Evolutionary conservation across 1,140 invertebrate genomes (phyloP).

Genomic region (Sitobion miscanthi): DNA sequence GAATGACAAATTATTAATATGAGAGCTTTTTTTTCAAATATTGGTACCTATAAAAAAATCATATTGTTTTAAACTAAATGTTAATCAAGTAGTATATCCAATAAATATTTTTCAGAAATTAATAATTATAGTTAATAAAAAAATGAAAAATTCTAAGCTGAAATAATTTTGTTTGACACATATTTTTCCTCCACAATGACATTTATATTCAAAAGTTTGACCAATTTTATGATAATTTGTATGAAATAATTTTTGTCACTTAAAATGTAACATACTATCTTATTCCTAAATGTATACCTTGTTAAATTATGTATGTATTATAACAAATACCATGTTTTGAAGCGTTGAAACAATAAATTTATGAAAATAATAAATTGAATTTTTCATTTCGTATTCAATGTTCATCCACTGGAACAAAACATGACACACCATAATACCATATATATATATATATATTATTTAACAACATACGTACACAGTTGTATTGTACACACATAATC

Average conservation of each 20-base stretch:
- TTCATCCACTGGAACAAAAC: not conserved
- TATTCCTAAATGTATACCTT: not conserved
- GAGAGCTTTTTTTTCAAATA: not conserved
- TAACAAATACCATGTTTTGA: not conserved
- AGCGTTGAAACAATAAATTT: not conserved
- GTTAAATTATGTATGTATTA: not conserved
- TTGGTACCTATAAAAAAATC: not conserved
- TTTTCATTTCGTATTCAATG: not conserved
- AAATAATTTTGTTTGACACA: not conserved
- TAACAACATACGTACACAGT: not conserved
- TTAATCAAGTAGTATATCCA: not conserved
- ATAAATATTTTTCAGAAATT: not conserved
- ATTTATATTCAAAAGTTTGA: not conserved
- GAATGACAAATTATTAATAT: not conserved
- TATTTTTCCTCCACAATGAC: not conserved
- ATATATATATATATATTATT: not conserved
- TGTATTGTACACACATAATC: not conserved
- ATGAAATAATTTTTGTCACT: not conserved
- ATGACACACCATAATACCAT: not conserved
- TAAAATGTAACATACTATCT: not conserved
- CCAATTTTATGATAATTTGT: not conserved
- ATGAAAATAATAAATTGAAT: conserved; percentile 17
- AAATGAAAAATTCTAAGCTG: not conserved
- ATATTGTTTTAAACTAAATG: not conserved
- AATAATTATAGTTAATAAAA: not conserved